phyloP scores from a whole-genome alignment of 2,797 vertebrate species.

The Austrolebias charrua region DNA sequence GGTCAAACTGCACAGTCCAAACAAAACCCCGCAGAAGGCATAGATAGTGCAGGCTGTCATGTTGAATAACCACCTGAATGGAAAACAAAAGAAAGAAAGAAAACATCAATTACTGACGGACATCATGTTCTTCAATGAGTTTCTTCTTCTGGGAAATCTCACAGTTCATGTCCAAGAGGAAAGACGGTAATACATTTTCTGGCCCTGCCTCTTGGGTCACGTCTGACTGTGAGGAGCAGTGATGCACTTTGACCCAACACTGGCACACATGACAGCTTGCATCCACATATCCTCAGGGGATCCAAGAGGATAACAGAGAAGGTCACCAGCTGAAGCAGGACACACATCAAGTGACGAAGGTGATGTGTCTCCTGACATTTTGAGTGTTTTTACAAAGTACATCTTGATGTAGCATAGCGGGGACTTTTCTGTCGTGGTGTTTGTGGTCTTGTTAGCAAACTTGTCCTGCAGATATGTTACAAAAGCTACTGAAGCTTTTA shows the following conservation, averaged over 20 bases:
- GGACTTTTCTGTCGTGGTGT: not conserved
- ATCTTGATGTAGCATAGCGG: not conserved
- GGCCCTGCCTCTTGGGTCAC: not conserved
- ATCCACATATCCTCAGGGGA: conserved; percentile 21
- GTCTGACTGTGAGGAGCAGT: not conserved
- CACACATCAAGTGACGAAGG: conserved; percentile 1
- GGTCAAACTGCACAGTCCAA: conserved; percentile 81
- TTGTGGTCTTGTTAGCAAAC: not conserved
- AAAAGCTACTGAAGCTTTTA: not conserved
- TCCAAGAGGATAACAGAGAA: conserved; percentile 10
- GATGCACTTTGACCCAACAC: conserved; percentile 32
- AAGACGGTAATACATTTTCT: conserved; percentile 16
- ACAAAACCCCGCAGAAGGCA: conserved; percentile 85
- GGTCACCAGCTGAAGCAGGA: conserved; percentile 7
- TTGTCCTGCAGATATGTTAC: not conserved
- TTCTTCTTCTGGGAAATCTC: conserved; percentile 10
- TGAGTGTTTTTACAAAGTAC: not conserved
- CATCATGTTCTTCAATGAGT: conserved; percentile 2
- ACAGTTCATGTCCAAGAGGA: conserved; percentile 1
- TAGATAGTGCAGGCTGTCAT: conserved; percentile 75
- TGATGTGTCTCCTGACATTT: conserved; percentile 9
- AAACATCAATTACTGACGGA: not conserved
- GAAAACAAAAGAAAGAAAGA: conserved; percentile 13
- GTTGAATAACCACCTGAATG: conserved; percentile 80
- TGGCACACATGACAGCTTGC: conserved; percentile 22